Evolutionary conservation across 2,113 vertebrate genomes (phyloP), one percentile per base, ranked within the genome.

Genomic region (Daboia siamensis): DNA sequence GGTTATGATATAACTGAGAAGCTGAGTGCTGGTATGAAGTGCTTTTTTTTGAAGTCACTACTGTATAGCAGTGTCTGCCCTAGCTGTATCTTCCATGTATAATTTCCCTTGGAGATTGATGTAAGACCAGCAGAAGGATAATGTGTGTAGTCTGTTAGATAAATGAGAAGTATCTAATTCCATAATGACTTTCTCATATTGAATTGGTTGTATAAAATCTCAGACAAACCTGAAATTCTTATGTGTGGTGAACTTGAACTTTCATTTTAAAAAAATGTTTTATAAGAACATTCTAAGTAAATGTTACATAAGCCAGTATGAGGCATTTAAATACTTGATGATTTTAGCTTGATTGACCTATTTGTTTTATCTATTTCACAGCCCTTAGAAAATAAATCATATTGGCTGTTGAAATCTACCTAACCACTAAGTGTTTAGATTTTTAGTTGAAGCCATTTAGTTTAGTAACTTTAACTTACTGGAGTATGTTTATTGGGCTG

Each of bases 321-420:
- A 90, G 11, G 24, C 1, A 0, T 24, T 85, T 44, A 48, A 84
- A n/a, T 1, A 1, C 61, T 92, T 21, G 7, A 26, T 91, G 92
- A 91, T 29, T 48, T 17, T 21, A 0, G 3, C 29, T 80, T 89
- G 69, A 6, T n/a, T 87, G 88, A 17, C 44, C 4, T 0, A 86
- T 44, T 74, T 33, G 5, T 74, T 74, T 23, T 90, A 2, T 0
- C 15, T 46, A 5, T 1, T 6, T 21, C 0, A 0, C 20, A 39
- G 55, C 11, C 89, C 29, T 93, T 86, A 51, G 69, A 51, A 91
- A 92, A 33, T 57, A 55, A 91, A 8, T 54, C n/a, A 92, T 89
- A 24, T 39, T 84, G 17, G 92, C 20, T 56, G 51, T 69, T 91
- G 89, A 91, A 91, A 87, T 69, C 86, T 61, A 74, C 21, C 23